Evolutionary conservation across 2,888 invertebrate species (phyloP).

Genomic region (Ellobium chinense): DNA sequence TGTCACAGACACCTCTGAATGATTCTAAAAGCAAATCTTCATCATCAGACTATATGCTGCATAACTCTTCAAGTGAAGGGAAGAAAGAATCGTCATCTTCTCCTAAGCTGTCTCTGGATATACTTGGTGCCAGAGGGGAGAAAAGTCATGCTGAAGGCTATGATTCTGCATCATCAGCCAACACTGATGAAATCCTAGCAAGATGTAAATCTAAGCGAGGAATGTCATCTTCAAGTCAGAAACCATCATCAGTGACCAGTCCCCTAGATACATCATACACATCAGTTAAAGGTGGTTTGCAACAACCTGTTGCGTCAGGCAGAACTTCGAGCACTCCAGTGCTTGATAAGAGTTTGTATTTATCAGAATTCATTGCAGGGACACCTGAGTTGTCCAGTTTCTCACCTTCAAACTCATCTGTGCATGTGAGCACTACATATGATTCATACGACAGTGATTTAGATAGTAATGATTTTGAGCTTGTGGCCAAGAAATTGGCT

Average conservation of each 20-base stretch:
- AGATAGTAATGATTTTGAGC: constrained; percentile 49
- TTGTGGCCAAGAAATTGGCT: constrained; percentile 46
- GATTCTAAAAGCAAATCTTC: too few relatives aligned
- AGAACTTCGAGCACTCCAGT: not conserved
- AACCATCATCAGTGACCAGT: too few relatives aligned
- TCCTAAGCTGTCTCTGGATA: not conserved
- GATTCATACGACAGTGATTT: constrained; percentile 48
- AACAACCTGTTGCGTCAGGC: too few relatives aligned
- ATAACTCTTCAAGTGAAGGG: too few relatives aligned
- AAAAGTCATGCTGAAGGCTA: not conserved
- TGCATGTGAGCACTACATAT: not conserved
- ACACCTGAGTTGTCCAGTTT: not conserved
- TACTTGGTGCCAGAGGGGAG: not conserved
- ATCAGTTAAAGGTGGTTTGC: too few relatives aligned
- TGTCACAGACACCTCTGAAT: too few relatives aligned
- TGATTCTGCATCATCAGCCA: constrained; percentile 56
- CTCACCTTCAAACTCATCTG: not conserved
- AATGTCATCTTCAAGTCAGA: not conserved
- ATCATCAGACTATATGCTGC: too few relatives aligned
- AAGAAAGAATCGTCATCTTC: too few relatives aligned
- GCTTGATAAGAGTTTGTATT: not conserved
- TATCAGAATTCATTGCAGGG: constrained; percentile 6
- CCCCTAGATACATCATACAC: too few relatives aligned
- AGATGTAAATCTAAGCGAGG: not conserved
- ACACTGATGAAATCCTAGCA: constrained; percentile 57